These are phyloP conservation scores for Sebastes hubbsi DNA, from an alignment of 2,797 vertebrate genomes.

Conservation along the genomic window DNA sequence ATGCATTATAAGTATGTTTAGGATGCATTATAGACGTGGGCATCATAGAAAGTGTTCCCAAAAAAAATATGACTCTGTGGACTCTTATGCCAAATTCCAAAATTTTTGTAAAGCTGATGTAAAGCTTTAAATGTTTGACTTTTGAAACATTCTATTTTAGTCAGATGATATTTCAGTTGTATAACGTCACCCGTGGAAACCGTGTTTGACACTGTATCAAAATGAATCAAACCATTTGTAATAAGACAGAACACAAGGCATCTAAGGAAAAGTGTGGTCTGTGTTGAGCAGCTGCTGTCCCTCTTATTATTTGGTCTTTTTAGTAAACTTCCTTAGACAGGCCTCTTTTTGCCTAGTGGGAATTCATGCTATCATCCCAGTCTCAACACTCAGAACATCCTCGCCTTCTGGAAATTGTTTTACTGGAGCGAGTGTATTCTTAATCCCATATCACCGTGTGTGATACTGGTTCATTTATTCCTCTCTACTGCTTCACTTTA, in stretches of 20 bases:
- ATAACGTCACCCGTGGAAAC: neutral
- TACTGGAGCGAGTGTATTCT: constrained; percentile 33
- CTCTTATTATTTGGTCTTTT: constrained; percentile 29
- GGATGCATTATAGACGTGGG: neutral
- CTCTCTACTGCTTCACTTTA: constrained; percentile 42
- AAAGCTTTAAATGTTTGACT: neutral
- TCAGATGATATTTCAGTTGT: constrained; percentile 30
- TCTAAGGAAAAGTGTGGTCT: constrained; percentile 16
- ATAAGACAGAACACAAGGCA: constrained; percentile 22
- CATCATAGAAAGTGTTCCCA: neutral
- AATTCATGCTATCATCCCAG: constrained; percentile 34
- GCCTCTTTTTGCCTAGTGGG: neutral
- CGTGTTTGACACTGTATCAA: constrained; percentile 43
- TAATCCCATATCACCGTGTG: constrained; percentile 53
- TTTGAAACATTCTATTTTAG: constrained; percentile 28
- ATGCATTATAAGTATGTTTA: neutral
- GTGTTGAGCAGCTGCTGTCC: constrained; percentile 34
- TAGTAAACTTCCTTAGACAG: constrained; percentile 39
- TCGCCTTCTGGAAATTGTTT: constrained; percentile 34
- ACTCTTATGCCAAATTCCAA: neutral
- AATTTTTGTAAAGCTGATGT: neutral
- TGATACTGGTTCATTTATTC: constrained; percentile 51
- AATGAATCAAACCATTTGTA: constrained; percentile 38
- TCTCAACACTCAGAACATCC: constrained; percentile 23
- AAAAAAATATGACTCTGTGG: neutral